Percentiles rank a stretch among this genome's conserved stretches.
These are phyloP conservation scores for Rotaria sp. DNA, from an alignment of 2,888 invertebrate species.

Conservation along the genomic window DNA sequence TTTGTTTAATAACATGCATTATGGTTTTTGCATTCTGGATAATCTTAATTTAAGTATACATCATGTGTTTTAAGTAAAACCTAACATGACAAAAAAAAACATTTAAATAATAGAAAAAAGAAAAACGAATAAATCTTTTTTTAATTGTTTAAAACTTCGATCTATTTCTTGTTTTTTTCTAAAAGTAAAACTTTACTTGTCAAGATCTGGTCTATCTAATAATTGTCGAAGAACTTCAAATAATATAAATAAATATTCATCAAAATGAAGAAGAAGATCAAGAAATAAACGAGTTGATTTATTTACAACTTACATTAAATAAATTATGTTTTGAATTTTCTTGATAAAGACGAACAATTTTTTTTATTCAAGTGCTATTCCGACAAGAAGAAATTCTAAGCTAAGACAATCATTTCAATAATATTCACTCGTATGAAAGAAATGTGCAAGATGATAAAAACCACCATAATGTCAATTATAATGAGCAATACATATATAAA, in stretches of 20 bases:
- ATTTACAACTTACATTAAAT: conserved; percentile 5
- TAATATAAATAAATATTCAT: not conserved
- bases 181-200: not conserved
- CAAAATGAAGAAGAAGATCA: not conserved
- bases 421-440: conserved; percentile 56
- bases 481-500: conserved; percentile 69
- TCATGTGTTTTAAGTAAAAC: not conserved
- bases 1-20: not conserved
- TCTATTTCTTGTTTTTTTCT: too few relatives aligned
- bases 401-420: conserved; percentile 21
- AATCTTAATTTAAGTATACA: not conserved
- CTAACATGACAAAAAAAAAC: not conserved
- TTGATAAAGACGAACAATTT: not conserved
- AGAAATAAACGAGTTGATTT: conserved; percentile 9
- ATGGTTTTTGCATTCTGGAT: not conserved
- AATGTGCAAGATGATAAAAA: conserved; percentile 75
- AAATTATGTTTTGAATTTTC: conserved; percentile 11
- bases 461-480: conserved; percentile 88
- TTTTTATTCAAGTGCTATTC: not conserved
- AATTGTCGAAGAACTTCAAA: not conserved
- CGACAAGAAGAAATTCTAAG: not conserved
- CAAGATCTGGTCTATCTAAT: not conserved
- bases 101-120: not conserved
- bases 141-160: not conserved
- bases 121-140: not conserved